Evolutionary conservation across 30 jellyfish, hydroid and myxozoan genomes (phyloP).

Genomic region (Hydractinia echinata): DNA sequence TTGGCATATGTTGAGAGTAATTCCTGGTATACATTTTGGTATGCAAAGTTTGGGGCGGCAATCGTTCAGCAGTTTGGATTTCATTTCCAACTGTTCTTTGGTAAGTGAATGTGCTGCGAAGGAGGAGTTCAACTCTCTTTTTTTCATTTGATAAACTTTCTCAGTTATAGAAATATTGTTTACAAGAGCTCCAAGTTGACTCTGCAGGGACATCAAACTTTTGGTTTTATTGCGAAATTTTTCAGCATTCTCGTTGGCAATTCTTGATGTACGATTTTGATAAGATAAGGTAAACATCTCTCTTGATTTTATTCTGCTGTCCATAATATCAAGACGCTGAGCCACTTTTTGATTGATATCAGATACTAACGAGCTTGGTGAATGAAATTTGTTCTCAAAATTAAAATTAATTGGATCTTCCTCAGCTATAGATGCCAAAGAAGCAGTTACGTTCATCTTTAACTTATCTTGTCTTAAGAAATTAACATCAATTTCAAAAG

Average conservation of each 20-base stretch:
- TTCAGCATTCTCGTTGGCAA: neutral
- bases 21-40: constrained; percentile 52
- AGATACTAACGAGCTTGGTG: neutral
- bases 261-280: neutral
- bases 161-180: neutral
- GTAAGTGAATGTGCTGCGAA: neutral
- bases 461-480: constrained; percentile 36
- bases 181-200: neutral
- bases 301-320: constrained; percentile 14
- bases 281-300: neutral
- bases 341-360: constrained; percentile 27
- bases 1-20: constrained; percentile 28
- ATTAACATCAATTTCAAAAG: constrained; percentile 6
- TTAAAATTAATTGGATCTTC: constrained; percentile 32
- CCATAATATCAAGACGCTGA: constrained; percentile 4
- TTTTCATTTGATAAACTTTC: neutral
- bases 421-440: neutral
- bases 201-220: neutral
- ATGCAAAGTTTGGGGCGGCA: constrained; percentile 57
- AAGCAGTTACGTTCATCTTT: constrained; percentile 17
- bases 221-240: neutral
- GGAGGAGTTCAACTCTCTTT: neutral
- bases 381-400: neutral
- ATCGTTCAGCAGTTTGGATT: neutral
- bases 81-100: neutral